These are phyloP conservation scores for Perodicticus potto DNA, from an alignment of 2,797 vertebrate species.

Conservation along the genomic window DNA sequence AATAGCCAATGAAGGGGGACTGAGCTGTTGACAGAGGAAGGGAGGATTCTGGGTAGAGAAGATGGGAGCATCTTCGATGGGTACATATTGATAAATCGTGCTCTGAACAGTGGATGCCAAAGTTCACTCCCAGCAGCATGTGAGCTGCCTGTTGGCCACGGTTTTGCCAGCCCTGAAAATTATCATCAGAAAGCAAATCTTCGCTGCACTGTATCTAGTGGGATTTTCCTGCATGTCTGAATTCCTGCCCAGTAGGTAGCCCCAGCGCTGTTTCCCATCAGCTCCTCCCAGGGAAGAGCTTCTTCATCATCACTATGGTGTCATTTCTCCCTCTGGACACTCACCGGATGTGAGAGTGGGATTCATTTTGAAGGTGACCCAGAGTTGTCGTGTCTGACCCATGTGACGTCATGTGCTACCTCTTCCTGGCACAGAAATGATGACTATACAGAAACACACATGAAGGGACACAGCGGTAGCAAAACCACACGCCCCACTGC, in stretches of 20 bases:
- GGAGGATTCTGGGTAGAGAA: not conserved
- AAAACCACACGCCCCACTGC: constrained; percentile 63
- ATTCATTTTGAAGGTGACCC: not conserved
- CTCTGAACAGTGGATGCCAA: not conserved
- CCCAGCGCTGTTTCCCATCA: not conserved
- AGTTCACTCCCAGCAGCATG: no score
- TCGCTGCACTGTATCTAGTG: not conserved
- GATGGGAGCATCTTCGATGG: not conserved
- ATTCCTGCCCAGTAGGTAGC: not conserved
- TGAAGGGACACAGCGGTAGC: not conserved
- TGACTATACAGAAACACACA: constrained; percentile 45
- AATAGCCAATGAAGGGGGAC: not conserved
- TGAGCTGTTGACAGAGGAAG: not conserved
- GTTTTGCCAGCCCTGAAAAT: not conserved
- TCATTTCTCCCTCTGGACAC: not conserved
- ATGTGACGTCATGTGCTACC: not conserved
- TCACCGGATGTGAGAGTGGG: not conserved
- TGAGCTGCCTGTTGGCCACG: not conserved
- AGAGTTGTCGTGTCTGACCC: not conserved
- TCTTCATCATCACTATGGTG: not conserved
- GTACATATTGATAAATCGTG: not conserved
- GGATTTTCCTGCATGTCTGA: not conserved
- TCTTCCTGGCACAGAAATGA: constrained; percentile 59
- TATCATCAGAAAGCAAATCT: not conserved
- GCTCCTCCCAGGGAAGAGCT: not conserved